Conservation (phyloP, 92 coral and sea anemone genomes). For the Epizoanthus ramosus region DNA sequence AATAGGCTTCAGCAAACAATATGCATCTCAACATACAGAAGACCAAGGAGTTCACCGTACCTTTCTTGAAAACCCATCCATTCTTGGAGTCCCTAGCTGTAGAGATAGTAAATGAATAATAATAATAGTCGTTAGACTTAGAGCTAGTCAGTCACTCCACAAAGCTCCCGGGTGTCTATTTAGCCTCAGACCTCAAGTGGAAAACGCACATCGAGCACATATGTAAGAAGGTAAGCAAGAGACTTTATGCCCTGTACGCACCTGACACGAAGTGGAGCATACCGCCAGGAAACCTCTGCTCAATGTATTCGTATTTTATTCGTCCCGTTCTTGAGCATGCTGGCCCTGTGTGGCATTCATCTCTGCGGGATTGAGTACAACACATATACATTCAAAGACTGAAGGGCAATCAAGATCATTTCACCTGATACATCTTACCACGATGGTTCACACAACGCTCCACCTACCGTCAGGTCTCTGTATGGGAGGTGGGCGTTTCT, state of each 20-base stretch:
- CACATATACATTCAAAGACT: too few relatives aligned
- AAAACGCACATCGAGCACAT: constrained; percentile 22
- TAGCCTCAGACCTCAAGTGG: constrained; percentile 42
- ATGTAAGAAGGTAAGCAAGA: constrained; percentile 12
- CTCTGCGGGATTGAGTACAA: too few relatives aligned
- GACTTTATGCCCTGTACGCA: constrained; percentile 10
- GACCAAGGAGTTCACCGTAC: constrained; percentile 21
- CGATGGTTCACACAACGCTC: neutral
- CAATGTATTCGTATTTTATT: neutral
- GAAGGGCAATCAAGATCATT: too few relatives aligned
- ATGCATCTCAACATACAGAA: constrained; percentile 37
- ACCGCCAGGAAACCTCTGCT: constrained; percentile 1
- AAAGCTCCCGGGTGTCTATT: constrained; percentile 30
- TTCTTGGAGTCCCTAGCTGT: neutral
- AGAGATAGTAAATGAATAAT: too few relatives aligned
- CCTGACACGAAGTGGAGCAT: neutral
- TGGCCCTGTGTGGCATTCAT: too few relatives aligned
- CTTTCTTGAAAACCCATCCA: constrained; percentile 6
- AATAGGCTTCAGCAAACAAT: constrained; percentile 28
- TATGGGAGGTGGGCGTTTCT: neutral
- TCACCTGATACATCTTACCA: neutral
- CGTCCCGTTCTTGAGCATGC: too few relatives aligned
- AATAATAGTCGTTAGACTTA: too few relatives aligned
- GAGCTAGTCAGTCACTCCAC: constrained; percentile 18
- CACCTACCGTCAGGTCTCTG: neutral